These are phyloP conservation scores for Cecidostiba fungosa DNA, from an alignment of 2,888 invertebrate species.

Conservation along the genomic window DNA sequence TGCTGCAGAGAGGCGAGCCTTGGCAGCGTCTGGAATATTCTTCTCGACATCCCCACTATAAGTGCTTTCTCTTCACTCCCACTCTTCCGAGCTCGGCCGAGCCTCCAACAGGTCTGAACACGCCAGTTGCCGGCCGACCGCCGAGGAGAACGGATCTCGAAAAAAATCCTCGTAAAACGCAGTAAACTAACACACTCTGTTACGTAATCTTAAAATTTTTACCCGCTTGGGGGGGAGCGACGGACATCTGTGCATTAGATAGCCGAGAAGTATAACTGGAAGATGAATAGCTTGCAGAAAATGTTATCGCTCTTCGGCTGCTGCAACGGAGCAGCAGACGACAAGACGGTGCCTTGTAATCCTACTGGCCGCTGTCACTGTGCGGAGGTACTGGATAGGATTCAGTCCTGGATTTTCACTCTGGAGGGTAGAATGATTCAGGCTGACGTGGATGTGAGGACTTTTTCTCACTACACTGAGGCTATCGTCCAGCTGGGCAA, in stretches of 20 bases:
- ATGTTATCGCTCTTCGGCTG: neutral
- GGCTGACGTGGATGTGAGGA: neutral
- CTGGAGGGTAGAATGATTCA: neutral
- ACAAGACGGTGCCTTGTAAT: neutral
- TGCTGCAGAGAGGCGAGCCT: neutral
- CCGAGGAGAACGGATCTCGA: constrained; percentile 18
- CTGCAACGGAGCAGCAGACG: neutral
- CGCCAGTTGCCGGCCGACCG: constrained; percentile 32
- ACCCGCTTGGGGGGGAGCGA: neutral
- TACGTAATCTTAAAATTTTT: neutral
- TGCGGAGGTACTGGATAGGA: neutral
- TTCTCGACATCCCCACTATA: neutral
- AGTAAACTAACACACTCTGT: neutral
- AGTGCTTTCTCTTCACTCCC: neutral
- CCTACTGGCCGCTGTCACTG: neutral
- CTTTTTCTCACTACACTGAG: neutral
- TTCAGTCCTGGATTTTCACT: neutral
- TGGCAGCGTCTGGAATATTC: too few species aligned
- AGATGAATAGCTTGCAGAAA: neutral
- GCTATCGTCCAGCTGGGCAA: neutral
- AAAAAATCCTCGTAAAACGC: neutral
- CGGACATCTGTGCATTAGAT: neutral
- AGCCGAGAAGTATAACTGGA: neutral
- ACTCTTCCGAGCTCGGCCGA: neutral
- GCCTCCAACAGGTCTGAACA: constrained; percentile 38